phyloP scores from a whole-genome alignment of 2,797 vertebrate genomes.

The Platyrinchus mystaceus region DNA sequence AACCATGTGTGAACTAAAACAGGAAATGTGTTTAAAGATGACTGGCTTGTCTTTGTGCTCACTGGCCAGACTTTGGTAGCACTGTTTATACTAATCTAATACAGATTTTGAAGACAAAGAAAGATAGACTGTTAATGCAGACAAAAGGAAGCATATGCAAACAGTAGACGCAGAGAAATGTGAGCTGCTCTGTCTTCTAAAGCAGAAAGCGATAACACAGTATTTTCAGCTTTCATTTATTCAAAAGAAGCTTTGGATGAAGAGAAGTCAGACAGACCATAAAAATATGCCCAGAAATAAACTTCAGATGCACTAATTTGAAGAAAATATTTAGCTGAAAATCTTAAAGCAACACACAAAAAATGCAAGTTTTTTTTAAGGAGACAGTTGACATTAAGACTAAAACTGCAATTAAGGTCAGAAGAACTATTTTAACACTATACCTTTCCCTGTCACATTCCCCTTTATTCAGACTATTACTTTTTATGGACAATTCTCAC shows the following conservation, averaged over 20 bases:
- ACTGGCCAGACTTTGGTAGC: conserved; percentile 12
- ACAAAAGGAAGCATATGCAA: conserved; percentile 34
- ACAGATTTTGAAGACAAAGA: conserved; percentile 42
- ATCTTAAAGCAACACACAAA: not conserved
- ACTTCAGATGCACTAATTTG: not conserved
- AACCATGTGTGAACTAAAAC: conserved; percentile 50
- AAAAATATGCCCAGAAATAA: conserved; percentile 22
- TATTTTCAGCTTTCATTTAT: conserved; percentile 19
- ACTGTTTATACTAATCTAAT: conserved; percentile 40
- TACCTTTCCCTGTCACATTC: conserved; percentile 24
- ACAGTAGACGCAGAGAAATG: not conserved
- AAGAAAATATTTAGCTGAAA: conserved; percentile 8
- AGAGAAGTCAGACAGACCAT: not conserved
- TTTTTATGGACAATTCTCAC: conserved; percentile 51
- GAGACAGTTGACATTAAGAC: not conserved
- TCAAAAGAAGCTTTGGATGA: not conserved
- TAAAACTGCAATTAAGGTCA: conserved; percentile 30
- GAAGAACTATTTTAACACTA: conserved; percentile 10
- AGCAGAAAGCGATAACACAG: not conserved
- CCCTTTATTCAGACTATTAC: conserved; percentile 53
- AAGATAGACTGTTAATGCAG: conserved; percentile 9
- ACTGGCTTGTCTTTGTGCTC: conserved; percentile 34
- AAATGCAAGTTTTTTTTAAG: not conserved
- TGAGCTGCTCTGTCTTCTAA: not conserved
- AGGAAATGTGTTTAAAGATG: conserved; percentile 48